phyloP scores from a whole-genome alignment of 2,797 vertebrate genomes.

The Sphenopsis melanotis region DNA sequence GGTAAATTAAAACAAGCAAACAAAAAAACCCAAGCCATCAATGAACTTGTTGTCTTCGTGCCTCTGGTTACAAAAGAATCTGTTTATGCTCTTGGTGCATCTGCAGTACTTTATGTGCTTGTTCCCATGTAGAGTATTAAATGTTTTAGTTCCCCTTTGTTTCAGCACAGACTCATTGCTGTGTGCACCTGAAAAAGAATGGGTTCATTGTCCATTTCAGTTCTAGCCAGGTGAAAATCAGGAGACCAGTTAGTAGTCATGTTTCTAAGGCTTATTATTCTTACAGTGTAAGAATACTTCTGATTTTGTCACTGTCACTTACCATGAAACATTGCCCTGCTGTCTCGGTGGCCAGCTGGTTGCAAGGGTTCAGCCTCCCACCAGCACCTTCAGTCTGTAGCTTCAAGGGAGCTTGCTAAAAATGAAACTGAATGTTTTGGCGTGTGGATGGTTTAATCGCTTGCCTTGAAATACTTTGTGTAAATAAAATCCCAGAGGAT shows the following conservation, averaged over 20 bases:
- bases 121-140: not conserved
- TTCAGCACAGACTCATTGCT: not conserved
- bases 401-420: not conserved
- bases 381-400: not conserved
- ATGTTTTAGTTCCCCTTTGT: not conserved
- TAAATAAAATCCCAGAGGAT: not conserved
- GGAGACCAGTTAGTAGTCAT: not conserved
- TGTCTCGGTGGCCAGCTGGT: not conserved
- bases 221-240: not conserved
- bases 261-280: not conserved
- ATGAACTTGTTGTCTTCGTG: not conserved
- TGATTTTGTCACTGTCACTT: not conserved
- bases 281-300: rapidly evolving
- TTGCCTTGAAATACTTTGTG: not conserved
- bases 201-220: not conserved
- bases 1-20: not conserved
- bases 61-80: not conserved
- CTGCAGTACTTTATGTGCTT: not conserved
- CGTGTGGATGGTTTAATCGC: not conserved
- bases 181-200: not conserved
- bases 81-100: not conserved
- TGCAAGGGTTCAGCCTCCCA: not conserved
- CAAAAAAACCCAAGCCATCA: not conserved
- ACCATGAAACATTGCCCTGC: rapidly evolving
- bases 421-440: not conserved